Base-by-base conservation (phyloP, 2,113 vertebrate species). In the Eonycteris spelaea region DNA sequence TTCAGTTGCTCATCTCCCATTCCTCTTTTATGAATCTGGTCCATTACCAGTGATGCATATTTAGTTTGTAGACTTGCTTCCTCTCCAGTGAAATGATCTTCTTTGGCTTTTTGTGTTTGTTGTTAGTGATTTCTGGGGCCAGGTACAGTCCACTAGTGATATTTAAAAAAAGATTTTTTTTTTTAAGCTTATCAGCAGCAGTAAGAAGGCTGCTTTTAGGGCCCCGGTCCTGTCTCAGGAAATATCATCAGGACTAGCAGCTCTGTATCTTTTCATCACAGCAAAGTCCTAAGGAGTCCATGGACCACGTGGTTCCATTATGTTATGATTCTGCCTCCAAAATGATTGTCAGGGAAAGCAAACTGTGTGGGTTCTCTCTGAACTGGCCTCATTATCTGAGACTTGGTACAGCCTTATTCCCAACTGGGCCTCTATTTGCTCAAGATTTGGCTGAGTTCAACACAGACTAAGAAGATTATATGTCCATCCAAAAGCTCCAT, bases 401-500 rank as follows among this genome's bases (percentile, higher is more conserved):
- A 71, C 43, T 68, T 26, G 18, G 28, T 19, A 38, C 15, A 88
- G 33, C 38, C 28, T 14, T 38, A 4, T 74, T 87, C 67, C 10
- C 35, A 45, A 24, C 1, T 14, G n/a, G 30, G 48, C 12, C 48
- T 74, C n/a, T 70, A n/a, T 59, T 84, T 94, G 65, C 79, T 93
- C 12, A 71, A 71, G 63, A 95, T 83, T 53, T 86, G 55, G 73
- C 71, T 73, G 38, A 40, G 80, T 92, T 87, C 87, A 84, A 79
- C 18, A 74, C 35, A 90, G 43, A 82, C 77, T 59, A 77, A 87
- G 86, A 94, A 84, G 79, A 95, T 87, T 90, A 26, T 55, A 11
- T 73, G 67, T 61, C 53, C 61, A 82, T 61, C 85, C 84, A 75
- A 88, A 96, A 78, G 55, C 10, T 7, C 80, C 11, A 91, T 95